Evolutionary conservation across 1,140 invertebrate species (phyloP), one percentile per base, ranked within the genome.

Genomic region (Leptopilina boulardi): DNA sequence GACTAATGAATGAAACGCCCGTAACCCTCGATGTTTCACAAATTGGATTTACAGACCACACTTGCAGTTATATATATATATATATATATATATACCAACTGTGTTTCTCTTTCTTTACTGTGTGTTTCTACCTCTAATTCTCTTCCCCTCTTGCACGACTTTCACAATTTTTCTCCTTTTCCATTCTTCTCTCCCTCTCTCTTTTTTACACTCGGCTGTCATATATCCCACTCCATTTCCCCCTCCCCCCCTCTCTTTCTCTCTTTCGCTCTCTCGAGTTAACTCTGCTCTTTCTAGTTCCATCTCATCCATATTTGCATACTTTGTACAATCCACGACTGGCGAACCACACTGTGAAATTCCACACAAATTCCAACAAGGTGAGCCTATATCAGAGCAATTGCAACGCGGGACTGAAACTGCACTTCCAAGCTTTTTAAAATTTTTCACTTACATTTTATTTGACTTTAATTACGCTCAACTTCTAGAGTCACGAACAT

Each of bases 41-140:
- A 87, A 87, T 88, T 88, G 80, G 82, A 84, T 87, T 87, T 85
- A 86, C 83, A 86, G 77, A 78, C 82, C 84, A 77, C 79, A 82
- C 78, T 84, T 77, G 81, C 81, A 75, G 83, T 74, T 85, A 79
- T n/a, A 70, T 59, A 8, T 41, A 51, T n/a, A n/a, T n/a, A 56
- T 56, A 21, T n/a, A n/a, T n/a, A n/a, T n/a, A n/a, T n/a, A n/a
- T n/a, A n/a, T n/a, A n/a, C n/a, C n/a, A n/a, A n/a, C n/a, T n/a
- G 26, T n/a, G 13, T 66, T 34, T 30, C 59, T 23, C 23, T 66
- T 66, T 66, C 23, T 66, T 30, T 15, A 1, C 10, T 56, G 8
- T 21, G 3, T 23, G n/a, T 11, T 26, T 15, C 56, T 0, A 0
- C 13, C 56, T 15, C 56, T 30, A 6, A 1, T 13, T 59, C 8